These are phyloP conservation scores for Micromesistius poutassou DNA, from an alignment of 2,797 vertebrate species.

Conservation along the genomic window DNA sequence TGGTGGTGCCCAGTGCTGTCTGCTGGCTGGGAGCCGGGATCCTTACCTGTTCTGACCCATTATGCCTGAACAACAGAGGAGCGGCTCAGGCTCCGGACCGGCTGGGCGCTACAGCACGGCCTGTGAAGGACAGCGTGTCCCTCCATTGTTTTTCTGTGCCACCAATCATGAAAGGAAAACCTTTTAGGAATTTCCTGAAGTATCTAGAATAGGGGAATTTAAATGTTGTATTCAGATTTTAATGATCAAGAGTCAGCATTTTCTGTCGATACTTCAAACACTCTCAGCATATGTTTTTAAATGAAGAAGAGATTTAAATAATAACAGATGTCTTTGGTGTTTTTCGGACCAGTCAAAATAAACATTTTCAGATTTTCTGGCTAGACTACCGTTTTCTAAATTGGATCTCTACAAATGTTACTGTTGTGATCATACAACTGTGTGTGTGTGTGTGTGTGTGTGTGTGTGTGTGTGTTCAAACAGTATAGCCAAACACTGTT, in stretches of 20 bases:
- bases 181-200: no score
- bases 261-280: neutral
- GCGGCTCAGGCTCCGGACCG: conserved; percentile 56
- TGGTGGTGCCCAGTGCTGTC: neutral
- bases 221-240: neutral
- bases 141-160: conserved; percentile 1
- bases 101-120: conserved; percentile 67
- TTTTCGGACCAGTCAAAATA: neutral
- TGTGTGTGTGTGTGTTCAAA: neutral
- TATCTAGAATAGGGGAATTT: neutral
- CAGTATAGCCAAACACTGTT: neutral
- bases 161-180: neutral
- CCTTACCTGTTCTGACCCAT: conserved; percentile 57
- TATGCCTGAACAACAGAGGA: conserved; percentile 61
- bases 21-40: conserved; percentile 1
- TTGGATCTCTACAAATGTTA: neutral
- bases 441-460: neutral
- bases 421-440: neutral
- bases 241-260: neutral
- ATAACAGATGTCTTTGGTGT: neutral
- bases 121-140: conserved; percentile 55
- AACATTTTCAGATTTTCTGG: neutral
- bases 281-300: neutral
- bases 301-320: neutral
- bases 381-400: neutral